Base-by-base conservation (phyloP, 2,888 invertebrate genomes). In the Chymomyza fuscimana region DNA sequence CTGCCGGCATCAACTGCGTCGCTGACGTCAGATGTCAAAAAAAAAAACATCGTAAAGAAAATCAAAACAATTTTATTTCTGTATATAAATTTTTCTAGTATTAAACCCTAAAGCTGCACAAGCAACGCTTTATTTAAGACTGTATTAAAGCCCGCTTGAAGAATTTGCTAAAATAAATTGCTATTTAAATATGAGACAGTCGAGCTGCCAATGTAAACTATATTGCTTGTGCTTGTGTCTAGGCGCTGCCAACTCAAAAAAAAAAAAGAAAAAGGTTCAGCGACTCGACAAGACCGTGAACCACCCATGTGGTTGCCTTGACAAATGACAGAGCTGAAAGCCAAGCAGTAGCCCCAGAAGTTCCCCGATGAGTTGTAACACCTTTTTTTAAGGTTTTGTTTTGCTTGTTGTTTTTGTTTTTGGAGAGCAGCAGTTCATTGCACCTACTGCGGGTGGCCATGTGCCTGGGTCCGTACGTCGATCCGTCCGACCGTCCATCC, bases 121-220 rank as follows among this genome's bases (percentile, higher is more conserved):
- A 46, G 40, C 12, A 3, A 12, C 40, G 40, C 40, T 19, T 54
- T 16, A 7, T 22, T 54, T 54, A 54, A 54, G 19, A 22, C 58
- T 10, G 2, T 32, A 1, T 12, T 46, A 78, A 81, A 72, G 72
- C 75, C 75, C 67, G 65, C 70, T 76, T 66, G 75, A 79, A 54
- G 71, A 76, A 81, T 86, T 74, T 66, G 62, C 29, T 60, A 60
- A 81, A 81, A 87, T 87, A 83, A 73, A 63, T 78, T 65, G 72
- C 69, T 66, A 78, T 77, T 88, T 69, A 70, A 81, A 79, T 77
- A 71, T 63, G 65, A 46, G 15, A 63, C 54, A 58, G 40, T 46
- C 40, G 40, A 10, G 40, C 40, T 46, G 40, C 40, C 40, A 46
- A 46, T 46, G 40, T 46, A 46, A 46, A 46, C 40, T 46, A 46